Evolutionary conservation across 2,888 invertebrate species (phyloP).

Genomic region (Eumacrocentrus americanus): DNA sequence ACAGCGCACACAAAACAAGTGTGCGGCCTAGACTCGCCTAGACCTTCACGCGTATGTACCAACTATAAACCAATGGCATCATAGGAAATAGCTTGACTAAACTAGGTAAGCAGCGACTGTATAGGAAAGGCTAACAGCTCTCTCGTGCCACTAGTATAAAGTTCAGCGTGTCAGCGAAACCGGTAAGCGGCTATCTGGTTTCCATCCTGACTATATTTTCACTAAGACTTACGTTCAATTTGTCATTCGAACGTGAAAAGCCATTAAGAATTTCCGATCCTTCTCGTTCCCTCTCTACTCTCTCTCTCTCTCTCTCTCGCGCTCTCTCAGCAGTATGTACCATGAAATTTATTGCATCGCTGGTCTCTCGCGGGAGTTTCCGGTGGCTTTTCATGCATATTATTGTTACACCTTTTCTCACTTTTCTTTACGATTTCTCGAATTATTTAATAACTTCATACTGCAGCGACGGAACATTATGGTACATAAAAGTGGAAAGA

Average conservation of each 20-base stretch:
- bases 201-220: conserved; percentile 25
- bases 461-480: no score
- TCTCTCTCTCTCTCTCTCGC: no score
- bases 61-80: conserved; percentile 13
- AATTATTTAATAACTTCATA: no score
- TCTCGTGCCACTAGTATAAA: conserved; percentile 32
- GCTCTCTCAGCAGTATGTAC: no score
- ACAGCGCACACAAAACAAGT: not conserved
- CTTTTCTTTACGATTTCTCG: no score
- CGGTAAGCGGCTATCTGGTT: conserved; percentile 38
- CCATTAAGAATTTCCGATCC: conserved; percentile 10
- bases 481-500: no score
- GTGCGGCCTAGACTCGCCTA: conserved; percentile 24
- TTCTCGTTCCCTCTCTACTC: no score
- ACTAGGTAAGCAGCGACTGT: conserved; percentile 17
- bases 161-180: conserved; percentile 39
- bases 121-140: conserved; percentile 14
- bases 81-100: not conserved
- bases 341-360: no score
- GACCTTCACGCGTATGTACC: conserved; percentile 28
- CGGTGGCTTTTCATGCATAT: no score
- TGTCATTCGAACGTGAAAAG: conserved; percentile 24
- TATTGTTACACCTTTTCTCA: no score
- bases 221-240: conserved; percentile 9
- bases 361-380: no score